phyloP scores from a whole-genome alignment of 2,113 vertebrate species.

The Scytalopus superciliaris region DNA sequence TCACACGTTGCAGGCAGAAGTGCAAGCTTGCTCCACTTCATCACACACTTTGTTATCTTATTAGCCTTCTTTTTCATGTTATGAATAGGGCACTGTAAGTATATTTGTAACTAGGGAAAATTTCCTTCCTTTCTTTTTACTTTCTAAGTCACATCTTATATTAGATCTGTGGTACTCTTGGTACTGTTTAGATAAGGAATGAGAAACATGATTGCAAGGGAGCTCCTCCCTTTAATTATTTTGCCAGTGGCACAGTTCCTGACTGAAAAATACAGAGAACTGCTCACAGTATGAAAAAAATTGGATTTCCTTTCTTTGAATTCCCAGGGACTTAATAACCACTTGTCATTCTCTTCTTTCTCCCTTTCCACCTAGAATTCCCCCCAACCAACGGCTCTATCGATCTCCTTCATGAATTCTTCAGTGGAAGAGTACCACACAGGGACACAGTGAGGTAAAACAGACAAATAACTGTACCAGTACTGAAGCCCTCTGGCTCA shows the following conservation, averaged over 20 bases:
- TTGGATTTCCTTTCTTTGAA: not conserved
- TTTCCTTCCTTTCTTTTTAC: not conserved
- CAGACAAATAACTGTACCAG: not conserved
- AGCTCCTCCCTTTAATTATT: not conserved
- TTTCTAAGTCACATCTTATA: not conserved
- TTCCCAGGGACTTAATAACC: not conserved
- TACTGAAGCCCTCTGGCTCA: not conserved
- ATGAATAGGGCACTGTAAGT: not conserved
- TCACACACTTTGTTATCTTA: slow-evolving; percentile 9
- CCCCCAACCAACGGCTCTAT: not conserved
- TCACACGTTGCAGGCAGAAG: not conserved
- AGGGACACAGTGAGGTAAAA: not conserved
- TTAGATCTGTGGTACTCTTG: not conserved
- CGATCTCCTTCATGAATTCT: not conserved
- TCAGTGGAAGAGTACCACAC: not conserved
- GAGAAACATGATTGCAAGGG: not conserved
- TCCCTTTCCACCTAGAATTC: not conserved
- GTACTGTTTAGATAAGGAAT: not conserved
- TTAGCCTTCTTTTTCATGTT: not conserved
- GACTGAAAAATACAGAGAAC: not conserved
- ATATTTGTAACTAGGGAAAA: not conserved
- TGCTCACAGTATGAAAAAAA: not conserved
- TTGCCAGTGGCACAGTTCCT: not conserved
- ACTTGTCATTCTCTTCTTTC: not conserved
- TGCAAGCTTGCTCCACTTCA: not conserved